phyloP scores from a whole-genome alignment of 2,888 invertebrate genomes.

The Oligia fasciuncula region DNA sequence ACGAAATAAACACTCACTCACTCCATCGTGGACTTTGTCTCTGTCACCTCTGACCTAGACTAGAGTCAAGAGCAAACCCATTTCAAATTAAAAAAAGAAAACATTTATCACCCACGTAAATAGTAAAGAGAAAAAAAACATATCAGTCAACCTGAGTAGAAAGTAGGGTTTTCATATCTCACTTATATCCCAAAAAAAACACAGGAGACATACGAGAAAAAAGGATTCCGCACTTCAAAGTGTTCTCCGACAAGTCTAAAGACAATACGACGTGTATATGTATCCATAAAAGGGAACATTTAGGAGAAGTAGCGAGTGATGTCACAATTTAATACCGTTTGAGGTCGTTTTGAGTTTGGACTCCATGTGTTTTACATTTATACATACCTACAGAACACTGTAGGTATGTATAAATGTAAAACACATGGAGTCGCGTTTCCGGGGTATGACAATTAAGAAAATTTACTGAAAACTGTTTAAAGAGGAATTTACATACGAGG shows the following conservation, averaged over 20 bases:
- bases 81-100: no score
- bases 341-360: slow-evolving; percentile 42
- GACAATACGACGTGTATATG: slow-evolving; percentile 36
- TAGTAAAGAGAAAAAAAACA: not conserved
- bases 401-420: slow-evolving; percentile 47
- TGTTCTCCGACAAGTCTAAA: slow-evolving; percentile 32
- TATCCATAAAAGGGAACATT: slow-evolving; percentile 55
- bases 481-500: slow-evolving; percentile 15
- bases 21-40: no score
- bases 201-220: slow-evolving; percentile 3
- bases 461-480: slow-evolving; percentile 4
- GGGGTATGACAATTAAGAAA: slow-evolving; percentile 21
- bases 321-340: slow-evolving; percentile 61
- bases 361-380: no score
- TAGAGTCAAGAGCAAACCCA: no score
- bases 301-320: slow-evolving; percentile 39
- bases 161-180: slow-evolving; percentile 12
- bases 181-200: slow-evolving; percentile 39
- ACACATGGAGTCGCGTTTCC: slow-evolving; percentile 11
- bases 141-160: not conserved
- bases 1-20: no score
- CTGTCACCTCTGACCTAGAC: no score
- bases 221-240: slow-evolving; percentile 38
- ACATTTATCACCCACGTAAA: not conserved
- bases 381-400: no score